These are phyloP conservation scores for Poliocrania exsul DNA, from an alignment of 2,797 vertebrate species.

Conservation along the genomic window DNA sequence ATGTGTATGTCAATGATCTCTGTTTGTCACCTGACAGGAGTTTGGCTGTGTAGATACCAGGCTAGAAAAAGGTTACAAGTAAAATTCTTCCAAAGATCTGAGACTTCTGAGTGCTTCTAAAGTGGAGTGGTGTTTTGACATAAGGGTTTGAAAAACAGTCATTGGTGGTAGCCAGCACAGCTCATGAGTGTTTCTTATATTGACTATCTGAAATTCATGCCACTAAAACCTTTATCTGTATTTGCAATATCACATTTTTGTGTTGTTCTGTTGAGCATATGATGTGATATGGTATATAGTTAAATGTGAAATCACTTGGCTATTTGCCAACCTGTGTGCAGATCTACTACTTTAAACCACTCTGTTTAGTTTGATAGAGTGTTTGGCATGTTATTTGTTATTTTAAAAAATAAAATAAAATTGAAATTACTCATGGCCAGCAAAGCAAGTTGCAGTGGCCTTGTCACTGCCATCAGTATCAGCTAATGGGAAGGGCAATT, in stretches of 20 bases:
- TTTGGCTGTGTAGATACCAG: not conserved
- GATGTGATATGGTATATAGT: not conserved
- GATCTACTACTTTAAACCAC: not conserved
- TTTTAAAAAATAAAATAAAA: not conserved
- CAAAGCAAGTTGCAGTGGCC: not conserved
- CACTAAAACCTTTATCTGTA: not conserved
- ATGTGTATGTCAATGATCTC: rapidly evolving
- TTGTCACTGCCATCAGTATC: not conserved
- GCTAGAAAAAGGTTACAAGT: not conserved
- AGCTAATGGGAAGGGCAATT: not conserved
- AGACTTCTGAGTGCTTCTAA: not conserved
- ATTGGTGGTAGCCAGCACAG: not conserved
- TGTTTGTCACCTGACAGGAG: not conserved
- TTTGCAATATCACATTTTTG: not conserved
- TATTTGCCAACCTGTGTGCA: not conserved
- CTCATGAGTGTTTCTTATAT: not conserved
- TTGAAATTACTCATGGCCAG: not conserved
- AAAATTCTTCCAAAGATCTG: not conserved
- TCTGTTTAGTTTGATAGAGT: not conserved
- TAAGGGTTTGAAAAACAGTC: not conserved
- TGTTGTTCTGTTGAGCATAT: not conserved
- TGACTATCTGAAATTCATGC: not conserved
- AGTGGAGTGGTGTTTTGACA: not conserved
- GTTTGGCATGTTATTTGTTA: not conserved
- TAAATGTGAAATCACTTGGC: not conserved